Conservation (phyloP, 1,140 invertebrate species). For the Drosophila serrata region DNA sequence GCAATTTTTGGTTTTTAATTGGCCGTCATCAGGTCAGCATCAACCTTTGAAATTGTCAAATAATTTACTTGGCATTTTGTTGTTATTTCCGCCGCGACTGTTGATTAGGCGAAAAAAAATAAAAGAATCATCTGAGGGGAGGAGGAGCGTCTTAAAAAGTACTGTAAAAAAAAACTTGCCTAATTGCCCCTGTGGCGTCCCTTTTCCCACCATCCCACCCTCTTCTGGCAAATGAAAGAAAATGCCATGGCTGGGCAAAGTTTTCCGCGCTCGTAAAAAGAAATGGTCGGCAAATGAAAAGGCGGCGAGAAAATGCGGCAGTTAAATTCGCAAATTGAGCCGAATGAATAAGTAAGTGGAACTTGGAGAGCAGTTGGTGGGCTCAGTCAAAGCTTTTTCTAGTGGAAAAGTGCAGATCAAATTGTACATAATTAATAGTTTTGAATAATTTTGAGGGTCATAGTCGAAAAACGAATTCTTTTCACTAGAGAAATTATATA, state of each 20-base stretch:
- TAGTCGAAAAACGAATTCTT: not conserved
- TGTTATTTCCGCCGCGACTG: constrained; percentile 22
- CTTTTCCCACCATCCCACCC: not conserved
- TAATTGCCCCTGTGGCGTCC: constrained; percentile 49
- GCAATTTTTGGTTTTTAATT: constrained; percentile 67
- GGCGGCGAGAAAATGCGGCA: constrained; percentile 45
- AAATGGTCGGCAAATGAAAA: constrained; percentile 46
- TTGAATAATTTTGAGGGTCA: not conserved
- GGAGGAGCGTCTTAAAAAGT: not conserved
- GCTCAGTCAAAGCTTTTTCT: not conserved
- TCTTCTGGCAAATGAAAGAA: constrained; percentile 7
- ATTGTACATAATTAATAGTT: constrained; percentile 10
- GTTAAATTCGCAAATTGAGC: constrained; percentile 46
- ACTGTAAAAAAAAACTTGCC: constrained; percentile 52
- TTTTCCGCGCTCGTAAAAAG: constrained; percentile 50
- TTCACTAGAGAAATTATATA: not conserved
- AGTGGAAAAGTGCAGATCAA: constrained; percentile 18
- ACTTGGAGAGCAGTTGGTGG: constrained; percentile 1
- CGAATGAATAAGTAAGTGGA: constrained; percentile 48
- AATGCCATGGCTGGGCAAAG: constrained; percentile 18
- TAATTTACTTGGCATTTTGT: constrained; percentile 51
- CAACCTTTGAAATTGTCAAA: constrained; percentile 61
- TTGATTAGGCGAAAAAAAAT: constrained; percentile 61
- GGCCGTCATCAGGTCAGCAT: constrained; percentile 58
- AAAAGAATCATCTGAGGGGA: not conserved